Evolutionary conservation across 2,797 vertebrate genomes (phyloP).

Genomic region (Hipposideros larvatus): DNA sequence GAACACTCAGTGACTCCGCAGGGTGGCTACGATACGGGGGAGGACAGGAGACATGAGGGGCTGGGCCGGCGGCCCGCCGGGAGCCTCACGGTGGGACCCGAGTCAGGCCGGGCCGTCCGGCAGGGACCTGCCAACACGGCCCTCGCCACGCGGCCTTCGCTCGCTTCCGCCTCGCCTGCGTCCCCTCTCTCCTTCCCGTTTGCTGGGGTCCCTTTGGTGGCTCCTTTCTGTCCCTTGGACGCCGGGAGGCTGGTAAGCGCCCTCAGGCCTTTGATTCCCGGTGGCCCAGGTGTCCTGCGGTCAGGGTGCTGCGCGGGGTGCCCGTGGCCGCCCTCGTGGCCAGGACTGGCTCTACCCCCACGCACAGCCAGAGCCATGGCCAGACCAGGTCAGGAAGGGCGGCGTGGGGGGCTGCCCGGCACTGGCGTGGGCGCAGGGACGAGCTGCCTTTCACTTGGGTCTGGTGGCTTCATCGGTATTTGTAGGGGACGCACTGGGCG

Average conservation of each 20-base stretch:
- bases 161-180: rapidly evolving
- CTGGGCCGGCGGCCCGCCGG: too few species aligned
- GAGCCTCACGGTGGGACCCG: neutral
- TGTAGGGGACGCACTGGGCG: rapidly evolving
- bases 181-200: neutral
- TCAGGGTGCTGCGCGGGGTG: neutral
- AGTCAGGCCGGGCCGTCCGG: neutral
- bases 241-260: neutral
- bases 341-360: neutral
- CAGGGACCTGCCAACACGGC: rapidly evolving
- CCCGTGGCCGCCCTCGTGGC: rapidly evolving
- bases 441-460: neutral
- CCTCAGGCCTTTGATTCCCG: neutral
- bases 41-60: too few species aligned
- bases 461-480: rapidly evolving
- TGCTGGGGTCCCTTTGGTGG: too few species aligned
- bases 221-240: neutral
- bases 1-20: rapidly evolving
- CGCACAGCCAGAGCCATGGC: neutral
- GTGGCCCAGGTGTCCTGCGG: neutral
- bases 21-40: too few species aligned
- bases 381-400: neutral
- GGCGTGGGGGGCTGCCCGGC: rapidly evolving
- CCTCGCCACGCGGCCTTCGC: rapidly evolving
- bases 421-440: neutral